Percentiles rank a stretch among this genome's conserved stretches.
phyloP scores from a whole-genome alignment of 2,113 vertebrate species.

The Eleginops maclovinus region DNA sequence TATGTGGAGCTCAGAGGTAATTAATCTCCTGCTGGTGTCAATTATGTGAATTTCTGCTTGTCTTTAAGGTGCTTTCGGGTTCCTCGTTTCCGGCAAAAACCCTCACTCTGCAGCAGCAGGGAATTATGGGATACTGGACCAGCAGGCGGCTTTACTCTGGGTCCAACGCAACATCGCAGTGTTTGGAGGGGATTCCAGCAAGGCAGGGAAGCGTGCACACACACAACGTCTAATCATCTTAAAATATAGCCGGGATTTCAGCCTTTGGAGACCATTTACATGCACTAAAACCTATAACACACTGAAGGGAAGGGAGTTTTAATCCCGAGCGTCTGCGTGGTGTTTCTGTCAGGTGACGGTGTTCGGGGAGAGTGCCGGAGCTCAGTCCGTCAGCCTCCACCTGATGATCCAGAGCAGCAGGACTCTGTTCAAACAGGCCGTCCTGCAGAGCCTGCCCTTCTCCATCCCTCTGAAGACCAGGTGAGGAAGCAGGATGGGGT shows the following conservation, averaged over 20 bases:
- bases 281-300: too few species aligned
- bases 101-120: slow-evolving; percentile 72
- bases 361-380: slow-evolving; percentile 85
- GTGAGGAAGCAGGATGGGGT: too few species aligned
- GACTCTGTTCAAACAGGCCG: slow-evolving; percentile 78
- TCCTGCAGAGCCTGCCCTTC: slow-evolving; percentile 84
- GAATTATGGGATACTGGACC: slow-evolving; percentile 86
- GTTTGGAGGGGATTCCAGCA: slow-evolving; percentile 83
- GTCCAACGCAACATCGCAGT: slow-evolving; percentile 80
- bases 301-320: too few species aligned
- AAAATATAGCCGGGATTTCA: too few species aligned
- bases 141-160: slow-evolving; percentile 84
- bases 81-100: slow-evolving; percentile 83
- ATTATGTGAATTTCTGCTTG: slow-evolving; percentile 49
- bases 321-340: background rate
- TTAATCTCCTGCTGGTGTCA: slow-evolving; percentile 43
- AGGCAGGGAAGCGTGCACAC: slow-evolving; percentile 73
- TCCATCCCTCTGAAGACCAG: slow-evolving; percentile 84
- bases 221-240: background rate
- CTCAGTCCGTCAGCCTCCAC: slow-evolving; percentile 84
- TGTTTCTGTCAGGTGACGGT: slow-evolving; percentile 80
- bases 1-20: slow-evolving; percentile 48
- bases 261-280: too few species aligned
- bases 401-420: slow-evolving; percentile 83
- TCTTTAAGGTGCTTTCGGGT: slow-evolving; percentile 84